Base-by-base conservation (phyloP, 2,888 invertebrate species). In the Toxonevra muliebris region DNA sequence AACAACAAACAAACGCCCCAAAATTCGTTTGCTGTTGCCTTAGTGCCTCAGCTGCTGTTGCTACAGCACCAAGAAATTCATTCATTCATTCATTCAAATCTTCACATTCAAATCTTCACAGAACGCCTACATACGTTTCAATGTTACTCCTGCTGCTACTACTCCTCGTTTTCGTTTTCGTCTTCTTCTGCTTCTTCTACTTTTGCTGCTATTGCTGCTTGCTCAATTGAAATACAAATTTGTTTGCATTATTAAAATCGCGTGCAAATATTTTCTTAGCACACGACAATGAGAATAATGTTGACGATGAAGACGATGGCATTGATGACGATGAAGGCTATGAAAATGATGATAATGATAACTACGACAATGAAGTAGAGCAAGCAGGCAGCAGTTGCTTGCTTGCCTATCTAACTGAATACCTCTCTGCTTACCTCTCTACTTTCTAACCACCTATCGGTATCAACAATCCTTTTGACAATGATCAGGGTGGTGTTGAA, bases 141-240 rank as follows among this genome's bases (percentile, higher is more conserved):
- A 7, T 30, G 30, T 7, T 30, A 30, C 7, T 30, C 3, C 30
- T 30, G 30, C 30, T 7, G 48, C 13, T 43, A 43, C 12, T 12
- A 11, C 12, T 43, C 45, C 10, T 43, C 45, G 12, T 11, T 9
- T 43, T 43, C 12, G 12, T 9, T 43, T 43, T 43, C 45, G 12
- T 48, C 48, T 15, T 48, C 13, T 48, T 48, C 48, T 15, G 15
- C 48, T n/a, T 48, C 48, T 12, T 48, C 48, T 48, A 12, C 15
- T 48, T n/a, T 48, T 48, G 48, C 15, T 48, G 48, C 19, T 15
- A 20, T 48, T 48, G 48, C 15, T 48, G 48, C 19, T 15, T n/a
- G 15, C 65, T 40, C 59, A 59, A 65, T 65, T 59, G 48, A 60
- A 65, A 65, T 59, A 58, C 13, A 53, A 65, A 65, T 59, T 65